phyloP scores from a whole-genome alignment of 1,140 invertebrate genomes.

The Glossosoma conforme region DNA sequence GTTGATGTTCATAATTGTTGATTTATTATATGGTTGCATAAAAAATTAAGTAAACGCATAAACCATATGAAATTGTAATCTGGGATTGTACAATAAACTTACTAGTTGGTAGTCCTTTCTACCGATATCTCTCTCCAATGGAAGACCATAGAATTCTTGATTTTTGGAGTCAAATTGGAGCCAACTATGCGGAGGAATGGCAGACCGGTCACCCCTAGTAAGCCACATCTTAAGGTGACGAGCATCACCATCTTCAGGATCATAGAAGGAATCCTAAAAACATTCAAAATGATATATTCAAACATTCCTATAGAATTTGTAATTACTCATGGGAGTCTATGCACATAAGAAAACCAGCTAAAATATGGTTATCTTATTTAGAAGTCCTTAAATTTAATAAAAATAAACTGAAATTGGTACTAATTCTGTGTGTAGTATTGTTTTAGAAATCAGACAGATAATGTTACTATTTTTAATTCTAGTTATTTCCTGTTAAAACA shows the following conservation, averaged over 20 bases:
- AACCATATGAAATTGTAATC: too few species aligned
- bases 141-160: conserved; percentile 86
- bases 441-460: too few species aligned
- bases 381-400: too few species aligned
- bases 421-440: too few species aligned
- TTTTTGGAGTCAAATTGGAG: conserved; percentile 84
- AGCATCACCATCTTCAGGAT: conserved; percentile 77
- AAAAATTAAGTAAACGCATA: not conserved
- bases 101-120: conserved; percentile 74
- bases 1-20: not conserved
- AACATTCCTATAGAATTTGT: too few species aligned
- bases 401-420: too few species aligned
- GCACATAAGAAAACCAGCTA: too few species aligned
- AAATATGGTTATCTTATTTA: too few species aligned
- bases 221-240: conserved; percentile 68
- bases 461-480: too few species aligned
- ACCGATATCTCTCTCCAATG: conserved; percentile 61
- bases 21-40: too few species aligned
- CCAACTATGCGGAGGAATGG: conserved; percentile 70
- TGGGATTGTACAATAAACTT: conserved; percentile 9
- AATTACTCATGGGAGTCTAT: too few species aligned
- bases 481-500: too few species aligned
- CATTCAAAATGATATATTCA: not conserved
- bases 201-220: conserved; percentile 63
- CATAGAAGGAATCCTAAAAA: conserved; percentile 80